Conservation (phyloP, 2,113 vertebrate species). For the Proteles cristata region DNA sequence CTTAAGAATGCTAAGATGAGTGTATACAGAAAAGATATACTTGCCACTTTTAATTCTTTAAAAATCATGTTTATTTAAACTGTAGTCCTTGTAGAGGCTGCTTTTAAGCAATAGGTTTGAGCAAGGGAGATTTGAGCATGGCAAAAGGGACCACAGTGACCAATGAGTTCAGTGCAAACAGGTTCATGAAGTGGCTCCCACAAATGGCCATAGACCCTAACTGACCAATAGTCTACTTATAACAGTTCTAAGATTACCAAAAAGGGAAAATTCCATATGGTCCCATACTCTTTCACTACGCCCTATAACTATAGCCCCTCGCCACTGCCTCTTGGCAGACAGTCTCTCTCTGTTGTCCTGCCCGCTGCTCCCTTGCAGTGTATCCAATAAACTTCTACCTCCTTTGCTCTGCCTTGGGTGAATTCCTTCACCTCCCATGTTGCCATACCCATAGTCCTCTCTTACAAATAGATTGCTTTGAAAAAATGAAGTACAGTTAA, state of each 20-base stretch:
- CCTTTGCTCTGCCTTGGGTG: not conserved
- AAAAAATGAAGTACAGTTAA: not conserved
- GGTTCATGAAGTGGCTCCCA: not conserved
- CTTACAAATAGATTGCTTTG: conserved; percentile 16
- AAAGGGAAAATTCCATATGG: not conserved
- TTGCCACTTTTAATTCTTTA: conserved; percentile 47
- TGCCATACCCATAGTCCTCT: not conserved
- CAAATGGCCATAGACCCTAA: not conserved
- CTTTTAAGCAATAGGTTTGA: not conserved
- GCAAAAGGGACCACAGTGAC: not conserved
- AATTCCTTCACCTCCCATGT: not conserved
- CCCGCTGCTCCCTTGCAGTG: not conserved
- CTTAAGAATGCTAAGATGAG: not conserved
- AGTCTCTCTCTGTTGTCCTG: not conserved
- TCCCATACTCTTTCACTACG: not conserved
- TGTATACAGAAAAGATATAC: not conserved
- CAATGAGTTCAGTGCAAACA: not conserved
- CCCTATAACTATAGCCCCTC: not conserved
- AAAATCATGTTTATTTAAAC: not conserved
- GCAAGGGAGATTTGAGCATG: not conserved
- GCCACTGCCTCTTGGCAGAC: not conserved
- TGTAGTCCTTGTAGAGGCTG: not conserved
- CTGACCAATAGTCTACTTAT: not conserved
- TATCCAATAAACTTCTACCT: not conserved
- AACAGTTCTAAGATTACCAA: not conserved